phyloP scores from a whole-genome alignment of 2,113 vertebrate species.

The Mormoops blainvillei region DNA sequence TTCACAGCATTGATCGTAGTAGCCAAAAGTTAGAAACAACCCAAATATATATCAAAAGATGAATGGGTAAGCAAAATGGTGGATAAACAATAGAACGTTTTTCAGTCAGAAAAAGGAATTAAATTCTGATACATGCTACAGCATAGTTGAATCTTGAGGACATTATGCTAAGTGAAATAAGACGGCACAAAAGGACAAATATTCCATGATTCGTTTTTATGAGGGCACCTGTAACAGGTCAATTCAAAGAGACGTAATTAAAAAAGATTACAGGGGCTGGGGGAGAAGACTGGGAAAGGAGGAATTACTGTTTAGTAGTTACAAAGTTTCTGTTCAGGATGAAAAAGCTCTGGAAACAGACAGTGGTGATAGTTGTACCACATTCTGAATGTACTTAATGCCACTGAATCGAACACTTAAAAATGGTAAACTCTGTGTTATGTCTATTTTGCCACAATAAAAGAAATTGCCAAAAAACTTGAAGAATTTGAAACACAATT shows the following conservation, averaged over 20 bases:
- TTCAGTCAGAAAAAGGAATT: not conserved
- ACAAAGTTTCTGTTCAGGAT: not conserved
- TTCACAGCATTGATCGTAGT: not conserved
- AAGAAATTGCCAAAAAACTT: not conserved
- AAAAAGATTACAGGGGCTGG: not conserved
- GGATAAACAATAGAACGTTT: not conserved
- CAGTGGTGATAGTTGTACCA: not conserved
- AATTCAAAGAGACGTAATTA: not conserved
- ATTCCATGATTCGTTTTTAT: not conserved
- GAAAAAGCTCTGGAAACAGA: not conserved
- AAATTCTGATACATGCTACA: not conserved
- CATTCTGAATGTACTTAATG: not conserved
- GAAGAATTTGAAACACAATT: not conserved
- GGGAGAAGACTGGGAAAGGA: not conserved
- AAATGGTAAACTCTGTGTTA: not conserved
- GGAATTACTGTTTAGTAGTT: not conserved
- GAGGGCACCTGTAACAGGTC: not conserved
- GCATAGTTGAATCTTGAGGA: not conserved
- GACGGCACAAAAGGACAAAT: not conserved
- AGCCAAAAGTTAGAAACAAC: not conserved
- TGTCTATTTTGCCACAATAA: not conserved
- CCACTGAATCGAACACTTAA: not conserved
- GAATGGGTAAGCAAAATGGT: not conserved
- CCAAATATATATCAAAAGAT: not conserved
- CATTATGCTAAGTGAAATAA: not conserved